phyloP scores from a whole-genome alignment of 2,797 vertebrate genomes.

The Odontamblyopus rebecca region DNA sequence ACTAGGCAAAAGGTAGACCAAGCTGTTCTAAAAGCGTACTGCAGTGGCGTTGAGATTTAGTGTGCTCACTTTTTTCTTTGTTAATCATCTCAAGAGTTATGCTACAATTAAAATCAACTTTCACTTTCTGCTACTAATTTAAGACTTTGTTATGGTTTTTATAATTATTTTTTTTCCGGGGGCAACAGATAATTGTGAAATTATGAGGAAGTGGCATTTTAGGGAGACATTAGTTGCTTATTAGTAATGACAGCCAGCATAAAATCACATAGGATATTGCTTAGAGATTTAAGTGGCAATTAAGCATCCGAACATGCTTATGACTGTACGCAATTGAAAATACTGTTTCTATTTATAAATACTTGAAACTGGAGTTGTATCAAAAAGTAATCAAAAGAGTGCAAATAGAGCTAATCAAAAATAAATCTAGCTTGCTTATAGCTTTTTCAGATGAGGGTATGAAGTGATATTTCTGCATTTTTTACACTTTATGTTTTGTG shows the following conservation, averaged over 20 bases:
- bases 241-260: background rate
- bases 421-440: too few species aligned
- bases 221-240: background rate
- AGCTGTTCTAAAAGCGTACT: background rate
- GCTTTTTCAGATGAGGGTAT: too few species aligned
- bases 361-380: background rate
- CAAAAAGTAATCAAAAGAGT: background rate
- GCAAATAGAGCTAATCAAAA: too few species aligned
- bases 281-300: background rate
- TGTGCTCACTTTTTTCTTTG: background rate
- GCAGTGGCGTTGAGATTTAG: background rate
- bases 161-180: background rate
- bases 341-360: background rate
- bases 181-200: background rate
- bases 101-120: background rate
- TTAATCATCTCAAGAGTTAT: background rate
- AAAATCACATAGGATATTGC: background rate
- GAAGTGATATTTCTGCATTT: background rate
- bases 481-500: background rate
- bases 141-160: background rate
- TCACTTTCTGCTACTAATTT: conserved; percentile 1
- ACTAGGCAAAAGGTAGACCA: conserved; percentile 3
- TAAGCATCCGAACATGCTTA: background rate
- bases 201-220: background rate
- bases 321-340: background rate